phyloP scores from a whole-genome alignment of 2,888 invertebrate species.

The Drosophila paranaensis region DNA sequence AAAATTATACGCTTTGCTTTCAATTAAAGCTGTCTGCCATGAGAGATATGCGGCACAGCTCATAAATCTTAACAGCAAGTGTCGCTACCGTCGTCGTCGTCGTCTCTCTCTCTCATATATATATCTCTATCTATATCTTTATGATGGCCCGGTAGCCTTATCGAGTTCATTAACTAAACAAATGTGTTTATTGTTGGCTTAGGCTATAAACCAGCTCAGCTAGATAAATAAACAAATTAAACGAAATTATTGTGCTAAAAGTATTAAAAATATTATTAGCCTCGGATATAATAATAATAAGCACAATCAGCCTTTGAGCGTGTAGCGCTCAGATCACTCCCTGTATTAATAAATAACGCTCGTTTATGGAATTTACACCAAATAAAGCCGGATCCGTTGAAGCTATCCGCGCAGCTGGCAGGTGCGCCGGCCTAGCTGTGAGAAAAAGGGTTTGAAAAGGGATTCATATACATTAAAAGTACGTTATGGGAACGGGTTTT shows the following conservation, averaged over 20 bases:
- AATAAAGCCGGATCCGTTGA: constrained; percentile 16
- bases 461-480: background rate
- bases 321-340: constrained; percentile 7
- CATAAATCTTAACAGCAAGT: constrained; percentile 65
- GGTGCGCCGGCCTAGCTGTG: constrained; percentile 11
- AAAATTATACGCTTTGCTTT: constrained; percentile 77
- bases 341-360: constrained; percentile 37
- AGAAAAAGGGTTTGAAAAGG: constrained; percentile 4
- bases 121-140: constrained; percentile 60
- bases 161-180: constrained; percentile 76
- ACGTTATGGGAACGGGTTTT: background rate
- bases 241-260: constrained; percentile 72
- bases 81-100: constrained; percentile 48
- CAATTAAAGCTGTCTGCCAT: constrained; percentile 68
- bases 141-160: constrained; percentile 73
- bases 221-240: constrained; percentile 77
- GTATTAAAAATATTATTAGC: constrained; percentile 65
- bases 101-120: background rate
- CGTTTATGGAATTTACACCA: constrained; percentile 22
- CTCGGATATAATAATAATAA: constrained; percentile 45
- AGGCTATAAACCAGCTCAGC: constrained; percentile 35
- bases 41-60: constrained; percentile 46
- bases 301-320: constrained; percentile 1
- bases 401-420: background rate
- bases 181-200: constrained; percentile 68